Base-by-base conservation (phyloP, 2,888 invertebrate species). In the Hedychridium roseum region DNA sequence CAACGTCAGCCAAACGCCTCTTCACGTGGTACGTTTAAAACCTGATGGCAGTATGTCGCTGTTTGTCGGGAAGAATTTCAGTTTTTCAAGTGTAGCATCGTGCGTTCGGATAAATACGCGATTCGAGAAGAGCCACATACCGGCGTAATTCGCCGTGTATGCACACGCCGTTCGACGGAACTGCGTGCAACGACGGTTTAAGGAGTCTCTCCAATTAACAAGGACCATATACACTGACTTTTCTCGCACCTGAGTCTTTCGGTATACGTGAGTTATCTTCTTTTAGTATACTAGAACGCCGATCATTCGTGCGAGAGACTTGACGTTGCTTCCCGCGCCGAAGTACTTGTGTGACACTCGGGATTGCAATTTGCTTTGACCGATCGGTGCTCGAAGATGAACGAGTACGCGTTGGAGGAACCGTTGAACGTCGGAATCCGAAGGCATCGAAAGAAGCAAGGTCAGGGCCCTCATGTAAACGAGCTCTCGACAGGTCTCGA, bases 221-320 rank as follows among this genome's bases (percentile, higher is more conserved):
- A 50, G 50, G 55, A 61, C 50, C 48, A 52, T 53, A 55, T 66
- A 56, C 49, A 56, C 60, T 35, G 3, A 18, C 18, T 51, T 65
- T 42, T 68, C 57, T 73, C 69, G 65, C 74, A 76, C 74, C 75
- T 75, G 74, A 77, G 76, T 74, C 71, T 71, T 76, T 73, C 70
- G 71, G 77, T 78, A 77, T 76, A 78, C 77, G 71, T 72, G 66
- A 68, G 66, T 72, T 65, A 65, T 62, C 54, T 9, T 37, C 23
- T 31, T 64, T 71, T 71, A 73, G 76, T 75, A 76, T 74, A 77
- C 74, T 73, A 70, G 54, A 70, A 66, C 70, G 65, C 61, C 71
- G 66, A 57, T 59, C 51, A 21, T 15, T 26, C 40, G 38, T 34
- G 35, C 45, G 43, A 43, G 51, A 41, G 49, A 34, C 3, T 12